A percentile compares a stretch with the other conserved stretches of the same genome.
Evolutionary conservation across 2,113 vertebrate genomes (phyloP).

Genomic region (Dicaeum eximium): DNA sequence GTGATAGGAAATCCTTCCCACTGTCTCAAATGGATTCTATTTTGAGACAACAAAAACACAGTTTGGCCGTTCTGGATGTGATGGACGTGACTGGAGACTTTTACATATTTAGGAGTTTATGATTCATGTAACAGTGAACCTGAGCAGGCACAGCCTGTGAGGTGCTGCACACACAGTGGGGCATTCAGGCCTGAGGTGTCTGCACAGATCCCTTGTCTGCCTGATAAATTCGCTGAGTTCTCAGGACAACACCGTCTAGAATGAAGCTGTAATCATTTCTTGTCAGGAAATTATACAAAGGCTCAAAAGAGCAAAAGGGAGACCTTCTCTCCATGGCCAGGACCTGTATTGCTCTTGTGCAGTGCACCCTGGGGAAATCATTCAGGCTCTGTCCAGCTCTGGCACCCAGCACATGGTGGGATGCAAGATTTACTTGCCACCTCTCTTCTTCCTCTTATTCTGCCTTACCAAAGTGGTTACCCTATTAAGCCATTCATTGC

Average conservation of each 20-base stretch:
- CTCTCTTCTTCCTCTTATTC: not conserved
- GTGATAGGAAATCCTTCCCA: not conserved
- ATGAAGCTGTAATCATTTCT: not conserved
- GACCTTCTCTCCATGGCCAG: not conserved
- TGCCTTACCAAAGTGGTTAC: not conserved
- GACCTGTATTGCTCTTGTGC: not conserved
- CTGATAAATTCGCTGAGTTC: not conserved
- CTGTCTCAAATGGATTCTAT: not conserved
- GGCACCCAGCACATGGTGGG: not conserved
- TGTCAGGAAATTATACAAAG: not conserved
- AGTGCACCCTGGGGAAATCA: fast-evolving
- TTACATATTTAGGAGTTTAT: not conserved
- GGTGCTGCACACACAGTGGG: fast-evolving
- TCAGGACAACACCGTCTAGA: not conserved
- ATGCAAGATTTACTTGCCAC: not conserved
- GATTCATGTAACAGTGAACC: not conserved
- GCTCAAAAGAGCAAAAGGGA: not conserved
- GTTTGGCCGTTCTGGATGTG: not conserved
- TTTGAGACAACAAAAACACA: not conserved
- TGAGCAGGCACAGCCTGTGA: not conserved
- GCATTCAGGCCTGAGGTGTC: not conserved
- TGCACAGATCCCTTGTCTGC: not conserved
- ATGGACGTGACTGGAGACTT: not conserved
- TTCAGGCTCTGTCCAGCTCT: not conserved
- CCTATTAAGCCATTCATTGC: not conserved